Evolutionary conservation across 2,888 invertebrate species (phyloP).

Genomic region (Eupelmus urozonus): DNA sequence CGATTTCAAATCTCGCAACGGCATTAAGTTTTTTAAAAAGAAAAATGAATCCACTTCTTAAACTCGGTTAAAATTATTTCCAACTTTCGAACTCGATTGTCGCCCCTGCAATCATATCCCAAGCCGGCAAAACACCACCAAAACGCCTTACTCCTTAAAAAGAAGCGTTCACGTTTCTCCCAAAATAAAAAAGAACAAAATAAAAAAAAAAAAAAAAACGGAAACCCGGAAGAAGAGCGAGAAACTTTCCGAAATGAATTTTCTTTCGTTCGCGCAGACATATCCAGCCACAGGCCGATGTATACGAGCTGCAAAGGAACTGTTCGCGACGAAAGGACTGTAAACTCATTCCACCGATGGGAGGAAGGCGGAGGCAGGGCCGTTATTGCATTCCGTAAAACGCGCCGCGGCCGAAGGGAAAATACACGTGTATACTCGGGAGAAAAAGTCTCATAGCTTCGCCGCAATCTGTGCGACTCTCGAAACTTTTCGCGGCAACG

Average conservation of each 20-base stretch:
- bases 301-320: neutral
- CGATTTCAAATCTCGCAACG: too few relatives aligned
- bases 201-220: neutral
- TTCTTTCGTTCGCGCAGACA: slow-evolving; percentile 40
- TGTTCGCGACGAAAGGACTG: neutral
- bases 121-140: too few relatives aligned
- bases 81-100: too few relatives aligned
- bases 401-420: neutral
- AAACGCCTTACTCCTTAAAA: too few relatives aligned
- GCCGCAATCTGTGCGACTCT: slow-evolving; percentile 20
- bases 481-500: slow-evolving; percentile 6
- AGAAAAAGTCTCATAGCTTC: slow-evolving; percentile 49
- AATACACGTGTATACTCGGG: neutral
- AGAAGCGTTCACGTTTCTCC: too few relatives aligned
- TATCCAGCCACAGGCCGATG: neutral
- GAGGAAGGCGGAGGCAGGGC: neutral
- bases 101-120: too few relatives aligned
- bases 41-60: too few relatives aligned
- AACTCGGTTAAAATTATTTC: too few relatives aligned
- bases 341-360: too few relatives aligned
- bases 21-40: too few relatives aligned
- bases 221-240: neutral
- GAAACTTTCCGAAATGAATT: slow-evolving; percentile 61
- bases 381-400: slow-evolving; percentile 61
- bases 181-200: too few relatives aligned